Conservation (phyloP, 1,140 invertebrate genomes). For the Diabrotica undecimpunctata region DNA sequence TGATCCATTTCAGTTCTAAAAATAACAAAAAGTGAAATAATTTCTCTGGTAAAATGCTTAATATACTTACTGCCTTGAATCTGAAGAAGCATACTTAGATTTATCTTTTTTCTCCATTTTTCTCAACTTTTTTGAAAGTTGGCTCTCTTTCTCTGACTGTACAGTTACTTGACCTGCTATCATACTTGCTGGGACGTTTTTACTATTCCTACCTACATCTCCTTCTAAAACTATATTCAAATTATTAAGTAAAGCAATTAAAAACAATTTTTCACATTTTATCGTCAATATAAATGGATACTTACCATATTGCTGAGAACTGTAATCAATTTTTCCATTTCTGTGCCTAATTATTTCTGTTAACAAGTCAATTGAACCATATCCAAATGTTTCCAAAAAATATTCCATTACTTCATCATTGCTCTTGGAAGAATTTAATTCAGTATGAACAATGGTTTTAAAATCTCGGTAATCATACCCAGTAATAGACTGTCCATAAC, state of each 20-base stretch:
- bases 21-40: not conserved
- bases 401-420: conserved; percentile 81
- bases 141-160: conserved; percentile 80
- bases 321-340: conserved; percentile 47
- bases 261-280: not conserved
- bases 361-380: conserved; percentile 83
- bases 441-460: conserved; percentile 27
- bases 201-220: conserved; percentile 6
- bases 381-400: conserved; percentile 83
- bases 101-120: conserved; percentile 81
- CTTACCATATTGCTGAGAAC: conserved; percentile 24
- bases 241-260: not conserved
- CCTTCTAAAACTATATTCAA: not conserved
- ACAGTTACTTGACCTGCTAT: conserved; percentile 60
- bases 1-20: conserved; percentile 32
- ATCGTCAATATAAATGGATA: conserved; percentile 13
- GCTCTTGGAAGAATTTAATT: conserved; percentile 50
- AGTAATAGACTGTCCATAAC: conserved; percentile 24
- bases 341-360: conserved; percentile 72
- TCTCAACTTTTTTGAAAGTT: conserved; percentile 73
- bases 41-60: no score
- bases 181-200: conserved; percentile 23
- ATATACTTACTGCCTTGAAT: conserved; percentile 28
- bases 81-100: conserved; percentile 30
- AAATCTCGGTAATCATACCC: conserved; percentile 33